Evolutionary conservation across 2,113 vertebrate species (phyloP).

Genomic region (Turnix velox): DNA sequence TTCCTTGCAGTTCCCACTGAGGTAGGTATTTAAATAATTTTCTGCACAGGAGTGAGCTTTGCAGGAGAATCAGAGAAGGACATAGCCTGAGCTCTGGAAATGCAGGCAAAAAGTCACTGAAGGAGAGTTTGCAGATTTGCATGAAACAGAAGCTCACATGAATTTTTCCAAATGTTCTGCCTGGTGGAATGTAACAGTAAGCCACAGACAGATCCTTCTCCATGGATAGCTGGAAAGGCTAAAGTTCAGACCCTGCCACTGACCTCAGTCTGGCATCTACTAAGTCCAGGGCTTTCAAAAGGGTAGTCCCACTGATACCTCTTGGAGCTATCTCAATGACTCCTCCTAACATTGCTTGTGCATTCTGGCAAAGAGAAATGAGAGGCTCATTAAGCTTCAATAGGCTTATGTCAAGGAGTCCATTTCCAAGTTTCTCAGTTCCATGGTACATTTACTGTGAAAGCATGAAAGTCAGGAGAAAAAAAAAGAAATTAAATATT

Average conservation of each 20-base stretch:
- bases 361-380: neutral
- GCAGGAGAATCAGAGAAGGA: neutral
- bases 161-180: neutral
- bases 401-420: neutral
- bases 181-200: neutral
- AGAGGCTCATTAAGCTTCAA: neutral
- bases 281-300: neutral
- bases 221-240: neutral
- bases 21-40: neutral
- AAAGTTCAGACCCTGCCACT: neutral
- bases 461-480: neutral
- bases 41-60: neutral
- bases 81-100: neutral
- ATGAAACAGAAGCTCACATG: neutral
- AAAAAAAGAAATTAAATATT: neutral
- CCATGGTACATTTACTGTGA: neutral
- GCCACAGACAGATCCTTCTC: neutral
- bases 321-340: neutral
- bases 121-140: neutral
- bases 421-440: neutral
- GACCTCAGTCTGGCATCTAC: neutral
- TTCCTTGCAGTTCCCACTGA: neutral
- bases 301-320: neutral
- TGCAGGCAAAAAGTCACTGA: neutral
- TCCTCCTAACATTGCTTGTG: neutral